Evolutionary conservation across 30 jellyfish, hydroid and myxozoan species (phyloP).

Genomic region (Sanderia malayensis): DNA sequence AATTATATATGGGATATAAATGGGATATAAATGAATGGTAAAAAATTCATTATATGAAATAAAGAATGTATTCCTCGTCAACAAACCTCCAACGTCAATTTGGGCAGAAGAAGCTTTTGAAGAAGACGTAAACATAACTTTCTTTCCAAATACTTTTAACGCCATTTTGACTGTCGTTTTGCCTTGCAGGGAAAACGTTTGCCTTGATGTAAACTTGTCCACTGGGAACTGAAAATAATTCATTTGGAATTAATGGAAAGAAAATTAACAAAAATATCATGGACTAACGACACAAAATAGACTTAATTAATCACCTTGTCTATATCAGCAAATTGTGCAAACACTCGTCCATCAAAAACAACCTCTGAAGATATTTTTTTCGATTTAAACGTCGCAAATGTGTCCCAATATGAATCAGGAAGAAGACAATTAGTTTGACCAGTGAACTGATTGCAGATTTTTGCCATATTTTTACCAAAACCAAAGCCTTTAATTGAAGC

Average conservation of each 20-base stretch:
- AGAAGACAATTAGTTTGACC: background rate
- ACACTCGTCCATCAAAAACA: conserved; percentile 3
- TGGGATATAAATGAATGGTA: too few relatives aligned
- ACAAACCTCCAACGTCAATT: conserved; percentile 13
- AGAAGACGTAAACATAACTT: background rate
- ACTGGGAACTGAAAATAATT: too few relatives aligned
- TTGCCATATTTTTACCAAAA: background rate
- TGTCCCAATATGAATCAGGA: background rate
- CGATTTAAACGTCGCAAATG: background rate
- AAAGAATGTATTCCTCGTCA: too few relatives aligned
- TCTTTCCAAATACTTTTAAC: background rate
- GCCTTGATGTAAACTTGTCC: background rate
- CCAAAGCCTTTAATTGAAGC: background rate
- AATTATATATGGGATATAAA: too few relatives aligned
- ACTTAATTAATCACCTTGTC: conserved; percentile 1
- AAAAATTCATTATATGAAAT: too few relatives aligned
- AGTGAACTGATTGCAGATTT: background rate
- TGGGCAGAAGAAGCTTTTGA: background rate
- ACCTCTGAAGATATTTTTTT: background rate
- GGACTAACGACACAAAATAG: too few relatives aligned
- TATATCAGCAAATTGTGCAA: conserved; percentile 3
- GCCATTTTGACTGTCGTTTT: background rate
- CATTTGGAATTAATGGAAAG: background rate
- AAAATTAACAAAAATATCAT: too few relatives aligned
- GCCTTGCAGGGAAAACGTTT: background rate